Conservation (phyloP, 2,888 invertebrate genomes). For the Congeria kusceri region DNA sequence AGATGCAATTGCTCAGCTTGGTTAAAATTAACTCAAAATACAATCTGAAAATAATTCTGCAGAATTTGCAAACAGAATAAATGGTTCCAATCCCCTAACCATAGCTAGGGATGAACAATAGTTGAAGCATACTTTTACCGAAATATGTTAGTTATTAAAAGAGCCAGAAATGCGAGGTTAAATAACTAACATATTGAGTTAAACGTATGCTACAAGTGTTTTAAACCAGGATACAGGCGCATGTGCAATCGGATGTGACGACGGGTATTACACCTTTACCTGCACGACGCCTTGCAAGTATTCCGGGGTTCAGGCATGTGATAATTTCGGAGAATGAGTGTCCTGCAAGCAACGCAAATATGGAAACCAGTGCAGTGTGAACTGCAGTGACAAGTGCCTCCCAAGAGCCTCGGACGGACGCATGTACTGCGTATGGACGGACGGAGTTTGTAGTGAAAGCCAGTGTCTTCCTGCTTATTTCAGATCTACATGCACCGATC, state of each 20-base stretch:
- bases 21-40: too few relatives aligned
- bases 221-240: constrained; percentile 27
- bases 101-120: too few relatives aligned
- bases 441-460: constrained; percentile 16
- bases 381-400: constrained; percentile 42
- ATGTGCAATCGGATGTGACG: constrained; percentile 44
- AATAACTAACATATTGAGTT: too few relatives aligned
- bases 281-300: constrained; percentile 38
- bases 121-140: too few relatives aligned
- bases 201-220: constrained; percentile 40
- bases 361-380: constrained; percentile 33
- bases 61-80: too few relatives aligned
- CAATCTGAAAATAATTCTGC: too few relatives aligned
- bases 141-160: too few relatives aligned
- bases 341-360: constrained; percentile 36
- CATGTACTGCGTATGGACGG: constrained; percentile 28
- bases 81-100: too few relatives aligned
- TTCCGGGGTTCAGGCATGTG: constrained; percentile 41
- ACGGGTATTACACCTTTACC: constrained; percentile 37
- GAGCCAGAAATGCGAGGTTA: too few relatives aligned
- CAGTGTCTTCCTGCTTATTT: constrained; percentile 46
- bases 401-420: background rate
- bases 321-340: constrained; percentile 37
- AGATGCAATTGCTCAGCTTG: too few relatives aligned
- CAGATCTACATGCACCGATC: constrained; percentile 11